Conservation (phyloP, 2,113 vertebrate species). For the Alces alces region DNA sequence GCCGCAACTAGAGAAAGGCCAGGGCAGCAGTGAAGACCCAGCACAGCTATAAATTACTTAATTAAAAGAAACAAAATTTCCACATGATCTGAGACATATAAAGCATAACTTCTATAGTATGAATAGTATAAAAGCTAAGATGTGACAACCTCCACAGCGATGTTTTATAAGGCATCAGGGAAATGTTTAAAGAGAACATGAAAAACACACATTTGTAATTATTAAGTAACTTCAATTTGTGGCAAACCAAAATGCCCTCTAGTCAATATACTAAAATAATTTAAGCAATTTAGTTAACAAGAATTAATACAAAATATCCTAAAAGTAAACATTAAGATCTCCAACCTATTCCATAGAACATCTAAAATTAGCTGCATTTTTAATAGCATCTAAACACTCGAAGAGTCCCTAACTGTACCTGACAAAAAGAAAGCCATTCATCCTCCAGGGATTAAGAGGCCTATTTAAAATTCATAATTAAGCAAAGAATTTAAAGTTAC, state of each 20-base stretch:
- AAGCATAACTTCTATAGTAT: constrained; percentile 15
- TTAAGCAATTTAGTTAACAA: constrained; percentile 38
- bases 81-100: background rate
- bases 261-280: background rate
- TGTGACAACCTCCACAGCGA: background rate
- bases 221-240: constrained; percentile 22
- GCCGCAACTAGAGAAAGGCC: background rate
- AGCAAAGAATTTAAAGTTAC: constrained; percentile 35
- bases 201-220: background rate
- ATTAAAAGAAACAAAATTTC: background rate
- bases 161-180: background rate
- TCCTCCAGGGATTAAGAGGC: constrained; percentile 34
- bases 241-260: constrained; percentile 33
- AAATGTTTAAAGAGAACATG: constrained; percentile 7
- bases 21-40: background rate
- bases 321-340: background rate
- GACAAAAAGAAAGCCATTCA: background rate
- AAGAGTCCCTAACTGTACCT: background rate
- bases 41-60: background rate
- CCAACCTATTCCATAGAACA: background rate
- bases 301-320: constrained; percentile 5
- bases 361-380: constrained; percentile 20
- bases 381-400: constrained; percentile 10
- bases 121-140: constrained; percentile 4
- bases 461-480: constrained; percentile 59